Evolutionary conservation across 2,888 invertebrate species (phyloP), one percentile per base, ranked within the genome.

Genomic region (Eurytoma californica): DNA sequence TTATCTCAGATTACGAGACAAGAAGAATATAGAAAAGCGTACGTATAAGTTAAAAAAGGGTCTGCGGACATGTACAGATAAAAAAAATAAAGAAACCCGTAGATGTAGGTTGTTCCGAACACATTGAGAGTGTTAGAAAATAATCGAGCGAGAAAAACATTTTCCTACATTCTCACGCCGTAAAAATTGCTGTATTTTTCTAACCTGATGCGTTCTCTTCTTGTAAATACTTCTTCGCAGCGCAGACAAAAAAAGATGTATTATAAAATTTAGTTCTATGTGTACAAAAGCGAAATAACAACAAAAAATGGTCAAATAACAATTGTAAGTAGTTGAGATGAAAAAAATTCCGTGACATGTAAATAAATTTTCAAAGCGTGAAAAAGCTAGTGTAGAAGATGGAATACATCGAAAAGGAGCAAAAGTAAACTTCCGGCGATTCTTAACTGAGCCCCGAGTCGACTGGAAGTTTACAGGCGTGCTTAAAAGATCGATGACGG

Each of bases 131-230:
- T 60, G 57, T 77, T 58, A 65, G n/a, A 63, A 77, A 68, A 69
- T 47, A 39, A 65, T 24, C 75, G 79, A 82, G 75, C 80, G 79
- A 81, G 28, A 79, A 73, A 79, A 72, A 79, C 39, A 82, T 82
- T 88, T 88, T 87, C 86, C 86, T 86, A 88, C 85, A 84, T 82
- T 87, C 82, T 82, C 68, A 80, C 75, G 85, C 85, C 84, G 86
- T 86, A 86, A 72, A 87, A 83, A 87, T 88, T 84, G 85, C 86
- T 88, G 88, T 90, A 90, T 90, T 90, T 90, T 90, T 90, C 88
- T 90, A 90, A 87, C 86, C 87, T 84, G 83, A 87, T 85, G 84
- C 85, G 84, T 88, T 88, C 82, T 86, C 81, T 85, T 87, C 86
- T 75, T 89, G 86, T 88, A 88, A 80, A 87, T 87, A 60, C 30